Evolutionary conservation across 2,888 invertebrate species (phyloP).

Genomic region (Sthenelais limicola): DNA sequence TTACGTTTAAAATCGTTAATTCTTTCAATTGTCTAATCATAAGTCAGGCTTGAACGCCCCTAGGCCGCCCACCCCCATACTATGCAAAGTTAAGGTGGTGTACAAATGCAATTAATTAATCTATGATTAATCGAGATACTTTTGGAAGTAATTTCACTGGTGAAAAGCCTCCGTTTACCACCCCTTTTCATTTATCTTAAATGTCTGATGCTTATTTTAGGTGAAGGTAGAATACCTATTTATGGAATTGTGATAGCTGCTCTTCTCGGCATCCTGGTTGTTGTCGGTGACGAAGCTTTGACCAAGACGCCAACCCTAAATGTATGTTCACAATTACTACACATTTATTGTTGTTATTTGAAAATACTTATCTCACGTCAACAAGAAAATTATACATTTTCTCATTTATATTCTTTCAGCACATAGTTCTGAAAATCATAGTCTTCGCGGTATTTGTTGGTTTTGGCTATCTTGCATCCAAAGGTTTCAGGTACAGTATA

Average conservation of each 20-base stretch:
- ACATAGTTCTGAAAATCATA: conserved; percentile 6
- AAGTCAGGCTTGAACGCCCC: too few relatives aligned
- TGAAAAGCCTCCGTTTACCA: too few relatives aligned
- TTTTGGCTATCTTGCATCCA: neutral
- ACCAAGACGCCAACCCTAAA: conserved; percentile 41
- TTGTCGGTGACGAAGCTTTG: conserved; percentile 35
- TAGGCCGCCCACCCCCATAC: too few relatives aligned
- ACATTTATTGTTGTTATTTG: neutral
- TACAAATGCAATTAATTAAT: too few relatives aligned
- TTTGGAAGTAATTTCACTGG: too few relatives aligned
- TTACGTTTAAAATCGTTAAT: too few relatives aligned
- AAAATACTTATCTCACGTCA: neutral
- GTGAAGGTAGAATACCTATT: conserved; percentile 23
- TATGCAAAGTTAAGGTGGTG: too few relatives aligned
- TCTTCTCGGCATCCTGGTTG: conserved; percentile 32
- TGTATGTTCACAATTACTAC: conserved; percentile 15
- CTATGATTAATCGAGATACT: too few relatives aligned
- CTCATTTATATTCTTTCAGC: conserved; percentile 9
- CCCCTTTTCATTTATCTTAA: neutral
- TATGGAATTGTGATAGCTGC: conserved; percentile 36
- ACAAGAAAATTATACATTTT: neutral
- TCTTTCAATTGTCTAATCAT: too few relatives aligned
- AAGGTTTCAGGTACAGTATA: conserved; percentile 7
- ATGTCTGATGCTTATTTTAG: neutral
- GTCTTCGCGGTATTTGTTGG: neutral